Evolutionary conservation across 2,113 vertebrate species (phyloP).

Genomic region (Nothocercus julius): DNA sequence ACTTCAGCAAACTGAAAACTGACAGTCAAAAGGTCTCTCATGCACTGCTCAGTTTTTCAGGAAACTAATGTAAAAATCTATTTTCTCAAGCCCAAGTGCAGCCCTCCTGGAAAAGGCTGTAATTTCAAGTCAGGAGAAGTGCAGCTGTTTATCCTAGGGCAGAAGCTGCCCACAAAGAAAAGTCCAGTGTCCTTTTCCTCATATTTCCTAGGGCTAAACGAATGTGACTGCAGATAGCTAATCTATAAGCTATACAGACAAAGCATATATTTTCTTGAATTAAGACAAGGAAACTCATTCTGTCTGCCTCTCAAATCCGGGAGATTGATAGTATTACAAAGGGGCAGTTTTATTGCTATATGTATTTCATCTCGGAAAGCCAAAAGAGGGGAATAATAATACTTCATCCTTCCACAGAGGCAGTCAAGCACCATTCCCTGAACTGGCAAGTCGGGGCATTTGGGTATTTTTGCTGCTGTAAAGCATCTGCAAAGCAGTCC

Average conservation of each 20-base stretch:
- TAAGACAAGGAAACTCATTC: neutral
- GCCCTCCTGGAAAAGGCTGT: neutral
- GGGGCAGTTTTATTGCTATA: slow-evolving; percentile 19
- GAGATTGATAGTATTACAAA: neutral
- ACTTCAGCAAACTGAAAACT: slow-evolving; percentile 34
- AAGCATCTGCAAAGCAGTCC: slow-evolving; percentile 6
- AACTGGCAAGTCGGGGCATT: neutral
- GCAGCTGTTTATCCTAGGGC: neutral
- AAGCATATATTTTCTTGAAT: slow-evolving; percentile 10
- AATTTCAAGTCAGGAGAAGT: neutral
- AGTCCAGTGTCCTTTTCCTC: accelerated
- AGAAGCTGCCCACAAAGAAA: neutral
- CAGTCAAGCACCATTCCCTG: neutral
- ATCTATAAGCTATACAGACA: neutral
- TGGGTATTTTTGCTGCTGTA: slow-evolving; percentile 13
- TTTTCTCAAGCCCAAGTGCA: neutral
- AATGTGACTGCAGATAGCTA: neutral
- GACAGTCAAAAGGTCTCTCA: slow-evolving; percentile 18
- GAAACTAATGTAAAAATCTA: neutral
- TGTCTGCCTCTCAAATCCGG: slow-evolving; percentile 8
- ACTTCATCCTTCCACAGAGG: neutral
- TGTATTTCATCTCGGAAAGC: slow-evolving; percentile 28
- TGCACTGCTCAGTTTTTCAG: neutral
- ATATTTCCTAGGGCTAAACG: neutral
- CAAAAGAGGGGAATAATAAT: neutral